Conservation (phyloP, 1,140 invertebrate genomes). For the Ruditapes philippinarum region DNA sequence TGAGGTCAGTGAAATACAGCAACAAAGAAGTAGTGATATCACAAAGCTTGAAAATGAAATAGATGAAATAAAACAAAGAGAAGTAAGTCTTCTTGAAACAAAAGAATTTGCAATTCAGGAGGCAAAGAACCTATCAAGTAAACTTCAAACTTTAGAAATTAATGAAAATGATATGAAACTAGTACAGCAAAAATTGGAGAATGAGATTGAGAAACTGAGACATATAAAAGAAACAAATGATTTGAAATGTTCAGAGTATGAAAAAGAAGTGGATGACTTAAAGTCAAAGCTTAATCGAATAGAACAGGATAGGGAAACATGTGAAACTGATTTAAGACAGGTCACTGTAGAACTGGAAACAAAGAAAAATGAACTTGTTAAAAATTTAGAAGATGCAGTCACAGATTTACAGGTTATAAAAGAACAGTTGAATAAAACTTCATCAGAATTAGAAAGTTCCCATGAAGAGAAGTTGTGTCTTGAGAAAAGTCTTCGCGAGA, state of each 20-base stretch:
- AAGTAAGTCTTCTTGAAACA: not conserved
- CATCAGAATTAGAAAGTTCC: not conserved
- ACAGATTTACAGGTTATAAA: not conserved
- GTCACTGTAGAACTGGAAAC: conserved; percentile 6
- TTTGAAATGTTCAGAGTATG: conserved; percentile 1
- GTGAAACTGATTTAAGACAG: conserved; percentile 17
- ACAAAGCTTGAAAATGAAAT: conserved; percentile 31
- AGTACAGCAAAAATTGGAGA: not conserved
- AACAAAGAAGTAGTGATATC: not conserved
- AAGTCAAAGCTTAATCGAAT: not conserved
- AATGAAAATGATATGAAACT: not conserved
- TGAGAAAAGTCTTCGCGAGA: conserved; percentile 14
- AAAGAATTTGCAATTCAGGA: not conserved
- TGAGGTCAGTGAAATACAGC: not conserved
- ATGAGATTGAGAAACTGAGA: not conserved
- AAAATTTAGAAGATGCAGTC: not conserved
- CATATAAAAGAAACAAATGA: not conserved
- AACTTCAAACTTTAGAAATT: not conserved
- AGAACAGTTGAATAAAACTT: conserved; percentile 34
- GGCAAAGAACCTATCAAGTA: not conserved
- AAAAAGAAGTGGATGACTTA: conserved; percentile 5
- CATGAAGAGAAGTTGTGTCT: conserved; percentile 1
- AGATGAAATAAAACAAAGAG: conserved; percentile 29
- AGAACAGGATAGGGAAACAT: conserved; percentile 11
- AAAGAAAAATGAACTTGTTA: conserved; percentile 7